These are phyloP conservation scores for Hemichromis elongatus DNA, from an alignment of 2,113 vertebrate genomes.

Conservation along the genomic window DNA sequence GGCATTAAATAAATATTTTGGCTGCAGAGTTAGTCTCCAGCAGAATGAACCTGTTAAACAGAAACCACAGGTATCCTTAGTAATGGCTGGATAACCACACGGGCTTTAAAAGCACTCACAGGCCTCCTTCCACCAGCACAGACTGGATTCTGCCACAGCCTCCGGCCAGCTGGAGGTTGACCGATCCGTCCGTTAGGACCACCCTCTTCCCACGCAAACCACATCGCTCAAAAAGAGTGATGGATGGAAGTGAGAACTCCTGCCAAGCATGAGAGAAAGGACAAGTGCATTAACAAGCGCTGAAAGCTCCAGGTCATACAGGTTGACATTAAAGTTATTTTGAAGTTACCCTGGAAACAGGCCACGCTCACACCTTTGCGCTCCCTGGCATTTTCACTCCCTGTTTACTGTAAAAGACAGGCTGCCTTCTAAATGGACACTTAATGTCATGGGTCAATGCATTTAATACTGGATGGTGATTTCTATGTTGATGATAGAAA, in stretches of 20 bases:
- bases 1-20: neutral
- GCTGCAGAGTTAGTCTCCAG: neutral
- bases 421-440: neutral
- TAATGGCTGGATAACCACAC: neutral
- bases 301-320: neutral
- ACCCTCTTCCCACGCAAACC: slow-evolving; percentile 85
- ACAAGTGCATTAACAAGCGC: neutral
- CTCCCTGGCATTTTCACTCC: neutral
- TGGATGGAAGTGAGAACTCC: slow-evolving; percentile 87
- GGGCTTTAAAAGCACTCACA: slow-evolving; percentile 75
- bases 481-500: neutral
- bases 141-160: slow-evolving; percentile 83
- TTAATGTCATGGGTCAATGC: neutral
- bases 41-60: slow-evolving; percentile 5
- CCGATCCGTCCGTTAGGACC: slow-evolving; percentile 73
- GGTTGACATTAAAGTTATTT: neutral
- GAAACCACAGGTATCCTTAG: neutral
- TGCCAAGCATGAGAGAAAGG: slow-evolving; percentile 34
- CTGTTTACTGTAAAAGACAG: neutral
- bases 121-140: slow-evolving; percentile 83
- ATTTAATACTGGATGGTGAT: neutral
- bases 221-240: slow-evolving; percentile 83
- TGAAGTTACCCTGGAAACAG: slow-evolving; percentile 32
- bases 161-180: slow-evolving; percentile 83
- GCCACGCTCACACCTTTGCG: neutral